Conservation (phyloP, 1,140 invertebrate genomes). For the Tetragonula clypearis region DNA sequence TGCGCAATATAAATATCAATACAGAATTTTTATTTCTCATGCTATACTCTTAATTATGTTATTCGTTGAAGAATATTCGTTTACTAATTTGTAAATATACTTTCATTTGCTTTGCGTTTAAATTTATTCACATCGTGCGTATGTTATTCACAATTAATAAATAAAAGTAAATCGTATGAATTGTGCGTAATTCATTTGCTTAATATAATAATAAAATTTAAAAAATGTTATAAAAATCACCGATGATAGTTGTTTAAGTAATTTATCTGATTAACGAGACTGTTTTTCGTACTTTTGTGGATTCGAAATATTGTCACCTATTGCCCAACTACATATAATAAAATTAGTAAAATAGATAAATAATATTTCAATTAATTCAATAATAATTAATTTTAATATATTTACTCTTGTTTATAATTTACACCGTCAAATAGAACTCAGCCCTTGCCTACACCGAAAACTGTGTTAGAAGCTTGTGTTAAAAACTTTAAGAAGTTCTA, state of each 20-base stretch:
- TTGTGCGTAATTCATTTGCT: background rate
- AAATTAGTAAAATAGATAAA: background rate
- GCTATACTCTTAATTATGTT: background rate
- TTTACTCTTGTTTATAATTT: background rate
- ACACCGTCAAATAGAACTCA: background rate
- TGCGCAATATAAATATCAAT: background rate
- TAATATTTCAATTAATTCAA: background rate
- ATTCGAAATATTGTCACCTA: background rate
- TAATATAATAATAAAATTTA: too few species aligned
- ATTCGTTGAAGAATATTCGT: background rate
- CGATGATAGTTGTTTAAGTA: background rate
- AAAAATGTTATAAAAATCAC: background rate
- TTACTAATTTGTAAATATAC: background rate
- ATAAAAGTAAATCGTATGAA: background rate
- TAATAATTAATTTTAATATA: background rate
- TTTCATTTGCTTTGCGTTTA: background rate
- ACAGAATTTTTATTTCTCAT: background rate
- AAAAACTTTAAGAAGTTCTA: background rate
- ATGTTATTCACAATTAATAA: too few species aligned
- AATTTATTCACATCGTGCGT: background rate
- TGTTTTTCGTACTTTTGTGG: background rate
- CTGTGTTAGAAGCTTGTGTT: background rate
- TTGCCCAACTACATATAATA: background rate
- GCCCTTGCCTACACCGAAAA: background rate
- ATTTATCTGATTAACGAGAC: background rate